Conservation (phyloP, 1,140 invertebrate species). For the Hirudo medicinalis region DNA sequence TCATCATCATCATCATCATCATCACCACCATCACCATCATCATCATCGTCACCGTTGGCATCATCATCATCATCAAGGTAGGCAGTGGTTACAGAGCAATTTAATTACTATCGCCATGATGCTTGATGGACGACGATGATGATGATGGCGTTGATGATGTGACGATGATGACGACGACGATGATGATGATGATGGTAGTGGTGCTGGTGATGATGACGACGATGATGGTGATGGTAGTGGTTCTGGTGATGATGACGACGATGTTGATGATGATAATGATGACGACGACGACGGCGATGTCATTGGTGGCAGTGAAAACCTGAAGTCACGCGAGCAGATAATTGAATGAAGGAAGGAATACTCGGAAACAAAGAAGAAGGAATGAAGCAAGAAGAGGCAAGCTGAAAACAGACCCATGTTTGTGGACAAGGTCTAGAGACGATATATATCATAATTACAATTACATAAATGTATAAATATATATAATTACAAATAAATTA, state of each 20-base stretch:
- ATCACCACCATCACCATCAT: neutral
- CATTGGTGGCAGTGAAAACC: too few relatives aligned
- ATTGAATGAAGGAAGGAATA: too few relatives aligned
- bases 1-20: slow-evolving; percentile 1
- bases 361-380: too few relatives aligned
- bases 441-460: too few relatives aligned
- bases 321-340: too few relatives aligned
- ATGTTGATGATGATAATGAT: neutral
- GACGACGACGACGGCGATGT: neutral
- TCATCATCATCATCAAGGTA: neutral
- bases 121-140: neutral
- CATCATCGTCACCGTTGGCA: neutral
- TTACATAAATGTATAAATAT: too few relatives aligned
- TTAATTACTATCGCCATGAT: neutral
- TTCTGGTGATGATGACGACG: neutral
- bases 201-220: neutral
- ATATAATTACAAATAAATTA: too few relatives aligned
- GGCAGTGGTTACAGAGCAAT: neutral
- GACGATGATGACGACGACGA: slow-evolving; percentile 4
- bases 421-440: too few relatives aligned
- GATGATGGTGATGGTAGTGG: neutral
- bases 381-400: too few relatives aligned
- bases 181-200: neutral
- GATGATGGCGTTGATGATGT: neutral
- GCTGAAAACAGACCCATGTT: too few relatives aligned